Conservation (phyloP, 2,888 invertebrate genomes). For the Macrosoma leucophasiata region DNA sequence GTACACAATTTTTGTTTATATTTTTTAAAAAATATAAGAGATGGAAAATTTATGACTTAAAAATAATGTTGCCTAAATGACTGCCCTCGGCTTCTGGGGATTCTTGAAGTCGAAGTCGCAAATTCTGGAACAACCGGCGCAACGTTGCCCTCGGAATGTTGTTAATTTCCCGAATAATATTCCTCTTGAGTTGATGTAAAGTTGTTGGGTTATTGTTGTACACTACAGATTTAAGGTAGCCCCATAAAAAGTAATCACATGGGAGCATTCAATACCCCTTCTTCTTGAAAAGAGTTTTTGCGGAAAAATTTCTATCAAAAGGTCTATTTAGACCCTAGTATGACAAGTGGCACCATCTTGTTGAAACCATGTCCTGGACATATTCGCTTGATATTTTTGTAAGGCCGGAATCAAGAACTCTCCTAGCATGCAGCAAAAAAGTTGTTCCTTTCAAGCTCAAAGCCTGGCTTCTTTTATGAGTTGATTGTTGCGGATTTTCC, state of each 20-base stretch:
- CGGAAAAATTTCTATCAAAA: conserved; percentile 9
- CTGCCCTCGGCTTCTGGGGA: conserved; percentile 20
- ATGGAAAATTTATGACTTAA: no score
- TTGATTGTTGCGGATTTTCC: no score
- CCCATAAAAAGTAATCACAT: conserved; percentile 18
- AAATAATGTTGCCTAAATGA: no score
- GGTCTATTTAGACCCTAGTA: conserved; percentile 9
- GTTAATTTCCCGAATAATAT: conserved; percentile 20
- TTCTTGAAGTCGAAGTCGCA: conserved; percentile 19
- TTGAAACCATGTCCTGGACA: conserved; percentile 7
- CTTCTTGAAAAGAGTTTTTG: conserved; percentile 13
- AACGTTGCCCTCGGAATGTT: conserved; percentile 21
- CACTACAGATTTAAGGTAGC: conserved; percentile 23
- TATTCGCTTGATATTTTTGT: no score
- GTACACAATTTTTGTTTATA: background rate
- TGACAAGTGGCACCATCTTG: conserved; percentile 7
- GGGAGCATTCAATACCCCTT: conserved; percentile 9
- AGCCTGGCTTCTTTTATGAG: no score
- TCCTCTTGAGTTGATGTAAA: conserved; percentile 21
- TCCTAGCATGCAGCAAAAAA: no score
- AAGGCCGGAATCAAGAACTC: no score
- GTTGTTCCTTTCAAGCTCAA: no score
- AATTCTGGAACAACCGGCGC: conserved; percentile 13
- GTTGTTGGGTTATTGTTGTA: conserved; percentile 22
- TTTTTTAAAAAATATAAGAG: no score